Evolutionary conservation across 37 sponge, comb jelly and placozoan genomes (phyloP).

Genomic region (Hormiphora californensis): DNA sequence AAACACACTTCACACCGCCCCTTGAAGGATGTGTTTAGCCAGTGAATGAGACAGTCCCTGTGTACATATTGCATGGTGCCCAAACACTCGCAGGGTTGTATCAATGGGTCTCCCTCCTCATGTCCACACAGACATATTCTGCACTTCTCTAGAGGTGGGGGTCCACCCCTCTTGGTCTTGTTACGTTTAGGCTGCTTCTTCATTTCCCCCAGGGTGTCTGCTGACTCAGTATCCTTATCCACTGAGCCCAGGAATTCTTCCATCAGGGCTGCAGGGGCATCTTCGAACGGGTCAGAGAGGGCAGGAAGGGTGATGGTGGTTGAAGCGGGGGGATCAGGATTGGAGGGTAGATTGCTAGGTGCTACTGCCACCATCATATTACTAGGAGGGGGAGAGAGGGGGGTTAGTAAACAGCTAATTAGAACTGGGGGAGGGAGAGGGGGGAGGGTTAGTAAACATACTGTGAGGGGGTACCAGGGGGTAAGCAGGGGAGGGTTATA

Average conservation of each 20-base stretch:
- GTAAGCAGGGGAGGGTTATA: too few species aligned
- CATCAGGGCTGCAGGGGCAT: not conserved
- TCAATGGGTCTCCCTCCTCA: conserved; percentile 39
- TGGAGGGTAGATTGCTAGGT: not conserved
- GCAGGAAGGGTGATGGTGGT: not conserved
- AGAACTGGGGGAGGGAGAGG: too few species aligned
- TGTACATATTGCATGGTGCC: conserved; percentile 47
- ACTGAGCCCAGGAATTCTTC: not conserved
- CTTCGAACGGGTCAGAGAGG: conserved; percentile 29
- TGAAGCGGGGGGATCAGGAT: too few species aligned
- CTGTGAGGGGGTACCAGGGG: too few species aligned
- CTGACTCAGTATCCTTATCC: not conserved
- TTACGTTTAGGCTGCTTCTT: not conserved
- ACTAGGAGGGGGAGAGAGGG: not conserved
- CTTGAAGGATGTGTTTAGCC: conserved; percentile 41
- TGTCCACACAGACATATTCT: conserved; percentile 43
- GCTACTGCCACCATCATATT: conserved; percentile 25
- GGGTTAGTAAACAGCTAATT: too few species aligned
- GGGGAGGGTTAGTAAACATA: too few species aligned
- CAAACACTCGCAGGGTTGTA: conserved; percentile 43
- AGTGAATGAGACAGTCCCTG: conserved; percentile 19
- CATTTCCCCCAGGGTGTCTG: too few species aligned
- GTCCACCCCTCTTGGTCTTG: not conserved
- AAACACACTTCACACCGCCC: conserved; percentile 42
- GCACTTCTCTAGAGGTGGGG: not conserved